phyloP scores from a whole-genome alignment of 2,113 vertebrate genomes.

The Urocolius indicus region DNA sequence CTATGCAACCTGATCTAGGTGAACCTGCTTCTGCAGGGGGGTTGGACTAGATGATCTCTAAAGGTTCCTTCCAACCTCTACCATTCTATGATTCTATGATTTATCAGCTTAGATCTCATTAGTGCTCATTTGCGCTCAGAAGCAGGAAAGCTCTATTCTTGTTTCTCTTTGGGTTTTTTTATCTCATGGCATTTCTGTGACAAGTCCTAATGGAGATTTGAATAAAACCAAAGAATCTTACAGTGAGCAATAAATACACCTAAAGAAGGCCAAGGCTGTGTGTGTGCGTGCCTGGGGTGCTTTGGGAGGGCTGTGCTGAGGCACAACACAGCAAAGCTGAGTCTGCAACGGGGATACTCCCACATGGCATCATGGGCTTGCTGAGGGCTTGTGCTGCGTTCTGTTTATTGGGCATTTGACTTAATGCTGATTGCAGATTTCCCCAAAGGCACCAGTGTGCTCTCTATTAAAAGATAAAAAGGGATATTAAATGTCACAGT shows the following conservation, averaged over 20 bases:
- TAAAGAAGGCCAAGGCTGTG: not conserved
- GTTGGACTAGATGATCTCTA: no score
- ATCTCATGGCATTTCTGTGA: not conserved
- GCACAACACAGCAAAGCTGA: not conserved
- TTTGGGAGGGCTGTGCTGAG: not conserved
- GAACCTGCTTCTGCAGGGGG: no score
- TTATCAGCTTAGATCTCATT: not conserved
- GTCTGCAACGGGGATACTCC: not conserved
- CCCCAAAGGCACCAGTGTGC: not conserved
- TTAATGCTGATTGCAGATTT: not conserved
- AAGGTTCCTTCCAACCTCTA: no score
- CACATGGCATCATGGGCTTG: not conserved
- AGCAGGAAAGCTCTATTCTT: not conserved
- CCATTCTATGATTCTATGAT: no score
- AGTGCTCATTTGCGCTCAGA: not conserved
- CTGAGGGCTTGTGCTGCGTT: not conserved
- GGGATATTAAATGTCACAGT: constrained; percentile 8
- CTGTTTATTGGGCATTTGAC: not conserved
- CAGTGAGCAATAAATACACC: not conserved
- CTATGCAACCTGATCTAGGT: no score
- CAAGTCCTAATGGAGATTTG: not conserved
- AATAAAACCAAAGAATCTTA: not conserved
- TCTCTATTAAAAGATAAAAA: constrained; percentile 27
- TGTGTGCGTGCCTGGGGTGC: not conserved
- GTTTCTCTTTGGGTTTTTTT: not conserved